Evolutionary conservation across 2,797 vertebrate species (phyloP).

Genomic region (Borostomias antarcticus): DNA sequence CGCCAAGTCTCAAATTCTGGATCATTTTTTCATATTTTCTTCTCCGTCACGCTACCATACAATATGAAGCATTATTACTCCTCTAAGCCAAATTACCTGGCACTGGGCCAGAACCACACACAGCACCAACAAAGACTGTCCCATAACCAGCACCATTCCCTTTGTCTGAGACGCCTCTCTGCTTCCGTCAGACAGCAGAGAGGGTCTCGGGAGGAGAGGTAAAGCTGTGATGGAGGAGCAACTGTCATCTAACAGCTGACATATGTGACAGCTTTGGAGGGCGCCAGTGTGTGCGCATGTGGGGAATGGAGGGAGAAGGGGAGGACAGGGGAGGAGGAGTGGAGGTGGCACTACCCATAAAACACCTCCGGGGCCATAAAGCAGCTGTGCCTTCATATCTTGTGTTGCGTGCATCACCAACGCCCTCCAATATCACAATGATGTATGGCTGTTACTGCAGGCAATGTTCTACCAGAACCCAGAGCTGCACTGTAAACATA

Average conservation of each 20-base stretch:
- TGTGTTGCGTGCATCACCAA: constrained; percentile 22
- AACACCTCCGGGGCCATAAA: constrained; percentile 30
- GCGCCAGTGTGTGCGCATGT: constrained; percentile 16
- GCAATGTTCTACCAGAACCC: constrained; percentile 25
- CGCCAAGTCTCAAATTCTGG: constrained; percentile 8
- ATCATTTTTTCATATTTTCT: neutral
- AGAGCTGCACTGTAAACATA: constrained; percentile 37
- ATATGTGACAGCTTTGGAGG: constrained; percentile 7
- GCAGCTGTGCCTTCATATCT: constrained; percentile 30
- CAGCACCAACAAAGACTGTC: constrained; percentile 15
- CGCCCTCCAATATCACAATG: constrained; percentile 41
- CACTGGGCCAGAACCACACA: constrained; percentile 24
- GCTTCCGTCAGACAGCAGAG: neutral
- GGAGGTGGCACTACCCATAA: constrained; percentile 20
- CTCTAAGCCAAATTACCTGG: constrained; percentile 41
- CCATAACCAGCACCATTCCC: neutral
- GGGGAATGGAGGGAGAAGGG: constrained; percentile 15
- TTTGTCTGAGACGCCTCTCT: neutral
- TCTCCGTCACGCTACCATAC: constrained; percentile 1
- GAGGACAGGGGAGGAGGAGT: constrained; percentile 17
- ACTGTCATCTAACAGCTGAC: constrained; percentile 29
- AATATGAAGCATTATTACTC: no score
- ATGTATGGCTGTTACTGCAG: constrained; percentile 38
- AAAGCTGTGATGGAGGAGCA: constrained; percentile 20
- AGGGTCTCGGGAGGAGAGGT: neutral